phyloP scores from a whole-genome alignment of 2,113 vertebrate species.

The Lepisosteus osseus region DNA sequence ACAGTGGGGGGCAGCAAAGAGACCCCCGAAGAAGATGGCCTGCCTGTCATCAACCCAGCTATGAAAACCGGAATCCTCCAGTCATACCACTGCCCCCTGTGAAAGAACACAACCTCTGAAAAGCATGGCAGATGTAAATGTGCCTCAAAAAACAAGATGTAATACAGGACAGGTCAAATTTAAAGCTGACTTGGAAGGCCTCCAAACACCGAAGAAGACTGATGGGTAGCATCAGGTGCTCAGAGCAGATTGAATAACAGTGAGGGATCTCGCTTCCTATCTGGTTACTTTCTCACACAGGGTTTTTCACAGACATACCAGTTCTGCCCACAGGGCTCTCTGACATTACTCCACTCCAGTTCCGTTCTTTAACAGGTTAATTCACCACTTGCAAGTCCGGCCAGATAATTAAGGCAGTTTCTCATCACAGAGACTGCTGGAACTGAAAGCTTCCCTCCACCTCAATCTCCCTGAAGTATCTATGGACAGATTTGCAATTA shows the following conservation, averaged over 20 bases:
- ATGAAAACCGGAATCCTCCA: background rate
- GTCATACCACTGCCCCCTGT: background rate
- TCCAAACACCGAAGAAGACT: conserved; percentile 48
- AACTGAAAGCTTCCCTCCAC: no score
- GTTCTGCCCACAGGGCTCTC: no score
- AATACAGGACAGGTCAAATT: conserved; percentile 43
- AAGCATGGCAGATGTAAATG: background rate
- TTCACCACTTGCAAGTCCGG: no score
- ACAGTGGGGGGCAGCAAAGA: background rate
- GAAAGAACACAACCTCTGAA: background rate
- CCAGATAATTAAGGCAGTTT: no score
- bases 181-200: conserved; percentile 37
- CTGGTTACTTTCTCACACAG: no score
- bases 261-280: no score
- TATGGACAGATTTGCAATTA: no score
- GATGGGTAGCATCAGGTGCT: conserved; percentile 41
- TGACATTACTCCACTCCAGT: no score
- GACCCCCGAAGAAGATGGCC: background rate
- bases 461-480: no score
- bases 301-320: no score
- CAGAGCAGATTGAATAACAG: conserved; percentile 19
- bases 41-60: background rate
- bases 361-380: no score
- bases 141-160: conserved; percentile 36
- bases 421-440: no score